Percentiles rank a stretch among this genome's conserved stretches.
These are phyloP conservation scores for Styela clava DNA, from an alignment of 23 tunicate species.

Conservation along the genomic window DNA sequence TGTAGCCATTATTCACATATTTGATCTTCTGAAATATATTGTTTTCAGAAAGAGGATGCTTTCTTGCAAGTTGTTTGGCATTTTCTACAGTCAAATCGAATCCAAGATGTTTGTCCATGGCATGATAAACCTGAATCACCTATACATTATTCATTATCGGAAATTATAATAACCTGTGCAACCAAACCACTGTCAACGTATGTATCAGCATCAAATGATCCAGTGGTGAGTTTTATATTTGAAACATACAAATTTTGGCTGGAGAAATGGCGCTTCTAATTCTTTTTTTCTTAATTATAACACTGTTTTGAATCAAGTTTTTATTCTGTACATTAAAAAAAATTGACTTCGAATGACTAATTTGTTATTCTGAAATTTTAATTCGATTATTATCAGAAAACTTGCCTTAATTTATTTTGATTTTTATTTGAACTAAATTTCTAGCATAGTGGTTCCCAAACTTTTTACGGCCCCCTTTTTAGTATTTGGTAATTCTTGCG, in stretches of 20 bases:
- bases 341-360: too few relatives aligned
- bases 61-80: slow-evolving; percentile 72
- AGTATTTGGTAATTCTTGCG: too few relatives aligned
- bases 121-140: slow-evolving; percentile 76
- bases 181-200: slow-evolving; percentile 74
- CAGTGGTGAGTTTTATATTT: slow-evolving; percentile 29
- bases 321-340: background rate
- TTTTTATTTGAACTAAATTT: too few relatives aligned
- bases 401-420: too few relatives aligned
- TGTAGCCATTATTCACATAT: too few relatives aligned
- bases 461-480: too few relatives aligned
- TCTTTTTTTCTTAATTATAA: too few relatives aligned
- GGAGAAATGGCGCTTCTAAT: too few relatives aligned
- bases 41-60: slow-evolving; percentile 68
- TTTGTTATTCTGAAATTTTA: too few relatives aligned
- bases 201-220: slow-evolving; percentile 53
- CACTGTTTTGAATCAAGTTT: background rate
- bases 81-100: slow-evolving; percentile 71
- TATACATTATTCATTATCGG: slow-evolving; percentile 37
- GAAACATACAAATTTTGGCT: too few relatives aligned
- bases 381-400: too few relatives aligned
- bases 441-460: too few relatives aligned
- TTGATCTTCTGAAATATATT: background rate
- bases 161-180: slow-evolving; percentile 45
- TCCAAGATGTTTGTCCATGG: slow-evolving; percentile 91